Evolutionary conservation across 2,888 invertebrate genomes (phyloP).

Genomic region (Galerucella calmariensis): DNA sequence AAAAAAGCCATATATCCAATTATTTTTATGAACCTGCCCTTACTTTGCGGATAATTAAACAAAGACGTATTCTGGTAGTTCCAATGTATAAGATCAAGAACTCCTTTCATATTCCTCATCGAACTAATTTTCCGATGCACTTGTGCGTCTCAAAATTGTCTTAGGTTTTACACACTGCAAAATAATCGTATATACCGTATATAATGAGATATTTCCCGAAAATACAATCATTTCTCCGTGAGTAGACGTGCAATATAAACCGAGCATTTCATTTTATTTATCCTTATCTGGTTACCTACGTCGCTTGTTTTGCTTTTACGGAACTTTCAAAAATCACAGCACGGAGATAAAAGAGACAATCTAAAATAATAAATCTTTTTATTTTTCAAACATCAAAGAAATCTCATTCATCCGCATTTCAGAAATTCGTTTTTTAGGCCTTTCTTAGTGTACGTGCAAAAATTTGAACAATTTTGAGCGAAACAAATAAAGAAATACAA

Average conservation of each 20-base stretch:
- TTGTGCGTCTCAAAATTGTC: too few species aligned
- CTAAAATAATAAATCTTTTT: neutral
- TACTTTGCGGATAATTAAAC: too few species aligned
- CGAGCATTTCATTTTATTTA: neutral
- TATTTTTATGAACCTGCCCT: too few species aligned
- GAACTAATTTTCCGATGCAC: too few species aligned
- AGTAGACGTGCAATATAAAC: neutral
- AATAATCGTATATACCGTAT: too few species aligned
- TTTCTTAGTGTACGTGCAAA: neutral
- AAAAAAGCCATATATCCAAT: too few species aligned
- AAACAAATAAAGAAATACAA: neutral
- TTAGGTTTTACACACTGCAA: too few species aligned
- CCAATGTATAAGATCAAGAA: too few species aligned
- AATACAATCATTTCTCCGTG: too few species aligned
- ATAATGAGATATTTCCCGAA: too few species aligned
- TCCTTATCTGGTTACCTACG: neutral
- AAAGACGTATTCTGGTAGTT: too few species aligned
- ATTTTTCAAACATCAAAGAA: neutral
- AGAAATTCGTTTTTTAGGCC: neutral
- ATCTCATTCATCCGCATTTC: neutral
- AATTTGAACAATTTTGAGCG: neutral
- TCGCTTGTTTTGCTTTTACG: neutral
- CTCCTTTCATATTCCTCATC: too few species aligned
- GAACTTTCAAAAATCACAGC: neutral
- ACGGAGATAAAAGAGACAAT: neutral